Base-by-base conservation (phyloP, 2,797 vertebrate species). In the Meriones psammophilus region DNA sequence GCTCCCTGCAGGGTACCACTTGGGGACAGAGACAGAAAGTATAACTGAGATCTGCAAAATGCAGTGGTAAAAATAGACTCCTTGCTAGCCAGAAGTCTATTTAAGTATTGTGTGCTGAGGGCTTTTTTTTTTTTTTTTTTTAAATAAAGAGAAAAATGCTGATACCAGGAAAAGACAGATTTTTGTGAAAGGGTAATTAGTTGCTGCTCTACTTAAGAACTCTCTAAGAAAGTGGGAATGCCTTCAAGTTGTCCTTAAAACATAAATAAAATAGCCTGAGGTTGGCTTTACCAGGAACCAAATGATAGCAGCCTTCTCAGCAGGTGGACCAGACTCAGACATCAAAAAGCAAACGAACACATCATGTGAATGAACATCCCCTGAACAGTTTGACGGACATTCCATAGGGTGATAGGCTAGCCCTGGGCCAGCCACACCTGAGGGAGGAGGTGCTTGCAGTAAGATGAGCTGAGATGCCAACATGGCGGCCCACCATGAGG, bases 271-370 rank as follows among this genome's bases (percentile, higher is more conserved):
- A 42, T 26, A 33, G 74, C 93, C 78, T 93, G 36, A 97, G 62
- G 62, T 88, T 97, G 87, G 76, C 76, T 98, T 96, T 76, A 66
- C 92, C 93, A 71, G 68, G 71, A 94, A 95, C 15, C 28, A 92
- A 94, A 80, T 46, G 92, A 64, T 88, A 97, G 60, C 96, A 98
- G 97, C 97, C 94, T 98, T 97, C 79, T 96, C 62, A 97, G 66
- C 97, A 98, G 97, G 98, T 97, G 97, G 95, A 96, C 91, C 73
- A 94, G 80, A 98, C 96, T 74, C 74, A 98, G 91, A 95, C 96
- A 96, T 96, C 91, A 97, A 97, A 50, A 97, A 88, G 96, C 85
- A 97, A 97, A 97, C 96, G 86, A 97, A 97, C 68, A 96, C 94
- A 96, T 84, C 0, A n/a, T 89, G 77, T 97, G 83, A 94, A 58